These are phyloP conservation scores for Dendrophyllia cribrosa DNA, from an alignment of 64 coral and sea anemone genomes.

Conservation along the genomic window DNA sequence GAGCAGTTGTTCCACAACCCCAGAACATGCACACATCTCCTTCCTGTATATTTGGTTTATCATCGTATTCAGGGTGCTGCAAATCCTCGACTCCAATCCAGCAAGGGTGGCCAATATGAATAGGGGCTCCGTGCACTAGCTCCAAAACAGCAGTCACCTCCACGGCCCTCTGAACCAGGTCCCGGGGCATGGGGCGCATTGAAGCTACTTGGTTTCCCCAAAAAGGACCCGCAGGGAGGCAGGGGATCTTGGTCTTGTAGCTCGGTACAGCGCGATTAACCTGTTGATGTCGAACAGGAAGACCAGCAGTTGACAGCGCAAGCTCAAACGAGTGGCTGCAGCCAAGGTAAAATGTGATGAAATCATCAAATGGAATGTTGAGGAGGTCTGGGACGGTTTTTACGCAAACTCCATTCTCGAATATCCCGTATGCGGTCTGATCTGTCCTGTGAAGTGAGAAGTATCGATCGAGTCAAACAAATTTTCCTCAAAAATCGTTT, in stretches of 20 bases:
- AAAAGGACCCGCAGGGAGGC: conserved; percentile 32
- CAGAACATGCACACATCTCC: conserved; percentile 65
- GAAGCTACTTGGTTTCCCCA: conserved; percentile 4
- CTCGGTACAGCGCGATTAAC: conserved; percentile 10
- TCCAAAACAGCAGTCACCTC: conserved; percentile 62
- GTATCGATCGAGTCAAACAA: no score
- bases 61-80: conserved; percentile 19
- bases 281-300: conserved; percentile 53
- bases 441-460: not conserved
- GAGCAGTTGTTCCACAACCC: conserved; percentile 69
- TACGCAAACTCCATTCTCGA: not conserved
- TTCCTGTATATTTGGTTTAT: conserved; percentile 26
- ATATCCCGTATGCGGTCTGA: conserved; percentile 17
- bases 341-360: conserved; percentile 87
- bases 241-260: conserved; percentile 58
- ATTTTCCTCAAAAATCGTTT: no score
- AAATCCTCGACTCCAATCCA: conserved; percentile 68
- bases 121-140: conserved; percentile 63
- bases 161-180: conserved; percentile 36
- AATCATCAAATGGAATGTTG: conserved; percentile 66
- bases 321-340: conserved; percentile 81
- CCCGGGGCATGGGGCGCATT: conserved; percentile 62
- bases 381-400: conserved; percentile 31
- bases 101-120: conserved; percentile 64
- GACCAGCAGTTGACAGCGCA: conserved; percentile 47